These are phyloP conservation scores for Calyptomena viridis DNA, from an alignment of 2,113 vertebrate species.

Conservation along the genomic window DNA sequence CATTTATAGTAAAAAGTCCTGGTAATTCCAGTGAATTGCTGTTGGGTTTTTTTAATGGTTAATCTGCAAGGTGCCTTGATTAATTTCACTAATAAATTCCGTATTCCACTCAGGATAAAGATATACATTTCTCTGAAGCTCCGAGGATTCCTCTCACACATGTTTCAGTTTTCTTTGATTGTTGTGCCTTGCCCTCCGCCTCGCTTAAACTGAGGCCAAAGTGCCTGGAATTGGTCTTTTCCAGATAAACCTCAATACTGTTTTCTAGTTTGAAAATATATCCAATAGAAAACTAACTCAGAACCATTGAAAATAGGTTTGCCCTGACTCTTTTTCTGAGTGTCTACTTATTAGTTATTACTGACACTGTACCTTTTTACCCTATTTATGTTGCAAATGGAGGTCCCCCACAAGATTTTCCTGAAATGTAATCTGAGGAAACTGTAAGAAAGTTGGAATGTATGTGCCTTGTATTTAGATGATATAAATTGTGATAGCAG, in stretches of 20 bases:
- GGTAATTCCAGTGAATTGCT: background rate
- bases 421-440: background rate
- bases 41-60: background rate
- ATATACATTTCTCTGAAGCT: background rate
- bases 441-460: background rate
- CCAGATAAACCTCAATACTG: background rate
- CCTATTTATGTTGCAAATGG: background rate
- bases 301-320: background rate
- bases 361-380: background rate
- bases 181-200: background rate
- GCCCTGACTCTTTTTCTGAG: background rate
- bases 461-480: background rate
- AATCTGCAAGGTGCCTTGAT: background rate
- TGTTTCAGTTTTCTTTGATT: background rate
- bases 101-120: background rate
- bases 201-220: background rate
- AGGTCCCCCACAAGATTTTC: background rate
- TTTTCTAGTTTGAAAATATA: background rate
- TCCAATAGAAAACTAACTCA: background rate
- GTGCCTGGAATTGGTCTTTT: background rate
- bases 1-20: background rate
- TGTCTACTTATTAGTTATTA: background rate
- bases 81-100: background rate
- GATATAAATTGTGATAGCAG: background rate
- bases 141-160: background rate